Evolutionary conservation across 2,113 vertebrate species (phyloP).

Genomic region (Todiramphus saurophagus): DNA sequence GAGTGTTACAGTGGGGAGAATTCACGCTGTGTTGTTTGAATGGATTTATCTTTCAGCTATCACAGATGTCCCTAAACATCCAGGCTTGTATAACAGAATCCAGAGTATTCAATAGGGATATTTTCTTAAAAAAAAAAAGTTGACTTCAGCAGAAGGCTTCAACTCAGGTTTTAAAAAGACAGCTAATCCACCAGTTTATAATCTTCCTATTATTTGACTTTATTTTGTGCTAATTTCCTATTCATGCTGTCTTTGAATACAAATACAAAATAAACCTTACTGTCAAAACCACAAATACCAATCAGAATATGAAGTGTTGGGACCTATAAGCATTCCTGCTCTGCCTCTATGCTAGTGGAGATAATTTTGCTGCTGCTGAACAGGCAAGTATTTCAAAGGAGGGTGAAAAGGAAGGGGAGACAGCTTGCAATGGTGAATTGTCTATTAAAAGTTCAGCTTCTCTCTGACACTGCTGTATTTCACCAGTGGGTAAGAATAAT

Average conservation of each 20-base stretch:
- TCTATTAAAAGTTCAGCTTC: neutral
- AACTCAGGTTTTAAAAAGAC: neutral
- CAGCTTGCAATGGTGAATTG: neutral
- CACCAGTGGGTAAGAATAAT: neutral
- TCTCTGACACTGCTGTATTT: neutral
- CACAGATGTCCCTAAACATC: neutral
- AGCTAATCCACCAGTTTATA: neutral
- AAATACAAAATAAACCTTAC: constrained; percentile 6
- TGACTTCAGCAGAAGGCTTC: neutral
- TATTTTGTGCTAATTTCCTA: neutral
- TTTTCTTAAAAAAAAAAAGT: neutral
- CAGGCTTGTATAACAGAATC: neutral
- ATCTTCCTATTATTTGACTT: neutral
- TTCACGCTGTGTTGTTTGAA: neutral
- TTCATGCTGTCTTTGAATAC: neutral
- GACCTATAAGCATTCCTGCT: neutral
- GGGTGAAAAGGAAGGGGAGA: neutral
- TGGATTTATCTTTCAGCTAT: constrained; percentile 5
- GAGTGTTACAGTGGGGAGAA: neutral
- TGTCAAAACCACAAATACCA: neutral
- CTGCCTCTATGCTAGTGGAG: neutral
- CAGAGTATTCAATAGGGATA: neutral
- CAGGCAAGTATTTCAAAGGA: neutral
- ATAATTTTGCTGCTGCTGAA: constrained; percentile 3
- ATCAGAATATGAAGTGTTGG: neutral